phyloP scores from a whole-genome alignment of 2,888 invertebrate genomes.

The Mimumesa dahlbomi region DNA sequence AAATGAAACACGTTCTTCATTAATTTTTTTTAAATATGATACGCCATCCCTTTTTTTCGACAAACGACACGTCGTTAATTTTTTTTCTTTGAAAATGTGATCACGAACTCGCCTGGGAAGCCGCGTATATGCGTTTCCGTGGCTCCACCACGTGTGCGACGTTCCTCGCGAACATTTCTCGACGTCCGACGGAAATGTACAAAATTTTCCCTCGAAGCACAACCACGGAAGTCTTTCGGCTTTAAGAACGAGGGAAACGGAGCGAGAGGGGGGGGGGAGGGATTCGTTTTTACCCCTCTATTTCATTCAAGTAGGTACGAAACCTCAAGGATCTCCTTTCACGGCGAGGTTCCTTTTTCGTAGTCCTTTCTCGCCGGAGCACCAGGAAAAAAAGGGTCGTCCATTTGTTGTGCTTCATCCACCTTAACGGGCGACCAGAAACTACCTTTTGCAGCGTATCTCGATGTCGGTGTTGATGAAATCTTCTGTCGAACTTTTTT shows the following conservation, averaged over 20 bases:
- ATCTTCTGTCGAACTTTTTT: conserved; percentile 3
- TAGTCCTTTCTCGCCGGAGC: conserved; percentile 1
- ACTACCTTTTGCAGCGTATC: not conserved
- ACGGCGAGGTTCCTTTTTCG: not conserved
- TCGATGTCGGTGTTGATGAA: not conserved
- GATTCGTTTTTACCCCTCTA: conserved; percentile 12
- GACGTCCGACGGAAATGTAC: not conserved
- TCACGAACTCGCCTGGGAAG: too few relatives aligned
- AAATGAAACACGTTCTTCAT: too few relatives aligned
- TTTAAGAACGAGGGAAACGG: conserved; percentile 5
- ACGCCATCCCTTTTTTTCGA: too few relatives aligned
- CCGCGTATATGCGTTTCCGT: too few relatives aligned
- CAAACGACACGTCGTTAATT: too few relatives aligned
- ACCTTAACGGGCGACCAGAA: not conserved
- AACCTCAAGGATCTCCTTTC: not conserved
- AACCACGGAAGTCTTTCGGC: not conserved
- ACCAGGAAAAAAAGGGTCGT: not conserved
- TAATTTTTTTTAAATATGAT: too few relatives aligned
- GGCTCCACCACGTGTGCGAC: too few relatives aligned
- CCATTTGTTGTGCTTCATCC: conserved; percentile 12
- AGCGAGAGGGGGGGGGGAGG: not conserved
- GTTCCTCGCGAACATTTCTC: not conserved
- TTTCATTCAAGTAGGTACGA: conserved; percentile 17
- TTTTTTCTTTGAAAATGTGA: too few relatives aligned
- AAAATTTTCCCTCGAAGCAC: not conserved